phyloP scores from a whole-genome alignment of 2,113 vertebrate species.

The Opisthocomus hoazin region DNA sequence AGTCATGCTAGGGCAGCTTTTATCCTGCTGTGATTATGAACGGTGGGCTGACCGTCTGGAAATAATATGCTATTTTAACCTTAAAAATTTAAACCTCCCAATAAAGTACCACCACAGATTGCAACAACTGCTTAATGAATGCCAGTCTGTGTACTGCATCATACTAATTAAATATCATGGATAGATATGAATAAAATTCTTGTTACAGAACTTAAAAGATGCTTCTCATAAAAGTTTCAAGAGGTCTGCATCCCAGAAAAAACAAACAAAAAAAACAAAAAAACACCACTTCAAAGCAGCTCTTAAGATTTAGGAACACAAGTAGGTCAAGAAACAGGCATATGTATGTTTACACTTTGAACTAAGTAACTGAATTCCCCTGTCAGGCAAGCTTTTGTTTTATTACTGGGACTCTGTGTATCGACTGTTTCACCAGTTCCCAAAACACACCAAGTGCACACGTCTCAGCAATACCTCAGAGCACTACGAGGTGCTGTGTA shows the following conservation, averaged over 20 bases:
- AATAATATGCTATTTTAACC: constrained; percentile 43
- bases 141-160: neutral
- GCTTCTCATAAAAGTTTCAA: constrained; percentile 35
- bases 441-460: neutral
- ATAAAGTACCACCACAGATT: constrained; percentile 33
- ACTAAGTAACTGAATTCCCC: neutral
- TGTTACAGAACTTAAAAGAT: neutral
- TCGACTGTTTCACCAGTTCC: neutral
- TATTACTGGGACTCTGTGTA: neutral
- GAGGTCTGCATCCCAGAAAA: neutral
- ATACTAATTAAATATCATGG: neutral
- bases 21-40: neutral
- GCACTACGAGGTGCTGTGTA: neutral
- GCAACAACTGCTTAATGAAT: neutral
- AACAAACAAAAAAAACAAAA: neutral
- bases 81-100: constrained; percentile 26
- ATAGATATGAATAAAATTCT: neutral
- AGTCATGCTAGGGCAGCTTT: neutral
- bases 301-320: neutral
- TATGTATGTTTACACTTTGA: neutral
- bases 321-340: constrained; percentile 1
- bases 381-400: neutral
- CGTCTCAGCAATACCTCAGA: neutral
- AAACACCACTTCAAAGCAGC: constrained; percentile 3
- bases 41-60: constrained; percentile 50